phyloP scores from a whole-genome alignment of 2,888 invertebrate genomes.

The Ochropacha duplaris region DNA sequence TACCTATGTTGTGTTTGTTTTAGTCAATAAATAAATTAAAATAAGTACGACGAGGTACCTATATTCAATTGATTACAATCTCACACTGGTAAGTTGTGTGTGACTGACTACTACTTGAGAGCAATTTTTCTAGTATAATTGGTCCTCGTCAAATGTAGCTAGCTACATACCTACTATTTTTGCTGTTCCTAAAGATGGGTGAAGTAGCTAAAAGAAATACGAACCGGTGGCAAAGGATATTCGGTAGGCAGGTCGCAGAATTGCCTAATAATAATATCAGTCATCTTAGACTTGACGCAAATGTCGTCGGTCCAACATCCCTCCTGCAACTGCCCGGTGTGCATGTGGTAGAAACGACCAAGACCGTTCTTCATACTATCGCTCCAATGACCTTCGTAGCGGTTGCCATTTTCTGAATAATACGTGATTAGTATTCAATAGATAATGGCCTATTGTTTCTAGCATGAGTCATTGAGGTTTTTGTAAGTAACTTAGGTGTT shows the following conservation, averaged over 20 bases:
- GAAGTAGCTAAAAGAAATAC: slow-evolving; percentile 7
- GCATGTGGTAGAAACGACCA: slow-evolving; percentile 85
- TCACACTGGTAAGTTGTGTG: too few species aligned
- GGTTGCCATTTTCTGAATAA: slow-evolving; percentile 78
- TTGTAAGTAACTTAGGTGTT: not conserved
- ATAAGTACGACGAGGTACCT: too few species aligned
- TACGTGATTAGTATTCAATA: not conserved
- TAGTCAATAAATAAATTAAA: too few species aligned
- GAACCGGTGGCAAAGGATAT: slow-evolving; percentile 81
- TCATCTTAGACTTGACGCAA: slow-evolving; percentile 81
- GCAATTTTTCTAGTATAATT: too few species aligned
- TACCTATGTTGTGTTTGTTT: too few species aligned
- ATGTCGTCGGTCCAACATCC: slow-evolving; percentile 84
- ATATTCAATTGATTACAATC: too few species aligned
- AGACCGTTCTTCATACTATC: slow-evolving; percentile 82
- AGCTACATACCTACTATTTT: too few species aligned
- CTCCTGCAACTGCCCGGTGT: slow-evolving; percentile 85
- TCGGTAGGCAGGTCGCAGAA: slow-evolving; percentile 76
- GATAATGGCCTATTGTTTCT: not conserved
- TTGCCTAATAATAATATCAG: slow-evolving; percentile 84
- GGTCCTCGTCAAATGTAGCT: too few species aligned
- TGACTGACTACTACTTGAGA: too few species aligned
- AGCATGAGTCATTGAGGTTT: not conserved
- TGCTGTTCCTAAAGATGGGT: not conserved
- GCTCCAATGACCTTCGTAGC: slow-evolving; percentile 86